phyloP scores from a whole-genome alignment of 2,888 invertebrate genomes.

The Dryadula phaetusa region DNA sequence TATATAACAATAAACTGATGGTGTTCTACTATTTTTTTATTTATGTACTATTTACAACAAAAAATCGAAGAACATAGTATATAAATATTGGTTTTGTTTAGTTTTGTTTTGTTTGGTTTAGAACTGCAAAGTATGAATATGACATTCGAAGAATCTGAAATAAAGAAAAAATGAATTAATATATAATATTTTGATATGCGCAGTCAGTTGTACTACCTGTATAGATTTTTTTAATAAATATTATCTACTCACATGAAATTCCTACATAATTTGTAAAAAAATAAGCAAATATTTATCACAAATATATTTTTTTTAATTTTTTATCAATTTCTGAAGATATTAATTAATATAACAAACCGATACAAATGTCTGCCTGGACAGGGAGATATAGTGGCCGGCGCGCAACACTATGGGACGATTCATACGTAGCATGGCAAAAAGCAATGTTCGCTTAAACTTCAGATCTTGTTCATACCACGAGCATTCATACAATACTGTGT shows the following conservation, averaged over 20 bases:
- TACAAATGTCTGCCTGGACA: slow-evolving; percentile 80
- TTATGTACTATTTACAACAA: neutral
- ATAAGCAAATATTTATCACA: no score
- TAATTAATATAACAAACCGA: slow-evolving; percentile 58
- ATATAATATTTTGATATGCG: neutral
- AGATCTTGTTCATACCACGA: slow-evolving; percentile 80
- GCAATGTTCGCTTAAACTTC: slow-evolving; percentile 69
- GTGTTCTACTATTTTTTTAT: neutral
- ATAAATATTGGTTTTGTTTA: neutral
- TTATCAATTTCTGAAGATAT: neutral
- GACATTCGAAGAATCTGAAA: slow-evolving; percentile 75
- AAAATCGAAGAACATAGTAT: neutral
- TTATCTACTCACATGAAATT: no score
- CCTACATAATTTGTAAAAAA: no score
- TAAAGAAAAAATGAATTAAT: slow-evolving; percentile 28
- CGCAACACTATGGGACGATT: slow-evolving; percentile 69
- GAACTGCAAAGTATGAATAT: slow-evolving; percentile 73
- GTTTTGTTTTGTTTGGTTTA: slow-evolving; percentile 59
- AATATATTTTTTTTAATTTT: no score
- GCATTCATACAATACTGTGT: slow-evolving; percentile 77
- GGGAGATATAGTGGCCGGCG: slow-evolving; percentile 76
- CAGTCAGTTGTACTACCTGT: neutral
- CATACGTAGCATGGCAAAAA: slow-evolving; percentile 78
- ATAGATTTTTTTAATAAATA: no score
- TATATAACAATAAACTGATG: no score